Conservation (phyloP, 1,140 invertebrate genomes). For the Drosophila pandora region DNA sequence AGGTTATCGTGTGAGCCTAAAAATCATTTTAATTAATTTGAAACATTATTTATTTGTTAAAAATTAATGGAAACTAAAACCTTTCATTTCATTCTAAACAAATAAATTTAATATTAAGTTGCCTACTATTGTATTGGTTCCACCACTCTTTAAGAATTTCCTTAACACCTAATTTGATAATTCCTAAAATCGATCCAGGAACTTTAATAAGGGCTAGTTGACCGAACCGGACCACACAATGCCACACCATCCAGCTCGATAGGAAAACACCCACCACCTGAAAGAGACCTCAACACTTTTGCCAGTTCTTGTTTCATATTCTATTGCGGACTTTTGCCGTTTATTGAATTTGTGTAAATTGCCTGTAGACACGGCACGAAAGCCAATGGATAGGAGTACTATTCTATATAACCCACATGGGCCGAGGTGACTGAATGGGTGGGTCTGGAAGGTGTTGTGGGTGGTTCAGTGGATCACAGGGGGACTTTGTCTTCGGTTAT, state of each 20-base stretch:
- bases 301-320: conserved; percentile 34
- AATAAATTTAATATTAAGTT: neutral
- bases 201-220: conserved; percentile 35
- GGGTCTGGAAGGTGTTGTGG: conserved; percentile 1
- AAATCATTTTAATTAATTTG: no score
- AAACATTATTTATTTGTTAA: no score
- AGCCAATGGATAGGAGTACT: conserved; percentile 19
- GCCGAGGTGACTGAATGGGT: conserved; percentile 15
- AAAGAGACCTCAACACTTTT: conserved; percentile 38
- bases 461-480: conserved; percentile 2
- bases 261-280: conserved; percentile 1
- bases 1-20: no score
- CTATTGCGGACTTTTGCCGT: conserved; percentile 30
- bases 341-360: conserved; percentile 81
- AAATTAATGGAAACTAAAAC: neutral
- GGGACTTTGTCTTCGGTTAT: conserved; percentile 21
- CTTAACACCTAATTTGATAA: conserved; percentile 31
- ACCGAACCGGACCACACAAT: conserved; percentile 5
- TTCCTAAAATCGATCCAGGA: conserved; percentile 32
- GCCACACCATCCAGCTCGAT: neutral
- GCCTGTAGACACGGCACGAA: conserved; percentile 60
- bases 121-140: neutral
- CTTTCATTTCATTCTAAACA: no score
- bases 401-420: conserved; percentile 11
- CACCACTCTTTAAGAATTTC: conserved; percentile 2